These are phyloP conservation scores for Syngnathus typhle DNA, from an alignment of 2,113 vertebrate species.

Conservation along the genomic window DNA sequence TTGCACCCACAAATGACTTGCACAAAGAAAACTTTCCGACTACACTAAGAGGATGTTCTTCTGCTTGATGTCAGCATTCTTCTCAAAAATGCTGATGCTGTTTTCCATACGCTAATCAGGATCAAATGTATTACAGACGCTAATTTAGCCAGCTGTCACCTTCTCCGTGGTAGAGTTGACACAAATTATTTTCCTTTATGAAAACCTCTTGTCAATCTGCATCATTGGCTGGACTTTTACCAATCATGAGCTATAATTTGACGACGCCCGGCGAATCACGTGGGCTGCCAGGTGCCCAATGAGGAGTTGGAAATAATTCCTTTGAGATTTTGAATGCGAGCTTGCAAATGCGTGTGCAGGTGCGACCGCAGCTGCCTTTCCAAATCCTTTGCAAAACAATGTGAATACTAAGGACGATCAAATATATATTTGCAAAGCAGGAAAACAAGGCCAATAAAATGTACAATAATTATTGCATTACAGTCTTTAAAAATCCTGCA, in stretches of 20 bases:
- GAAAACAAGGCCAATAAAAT: not conserved
- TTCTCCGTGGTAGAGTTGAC: constrained; percentile 62
- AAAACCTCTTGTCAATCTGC: constrained; percentile 67
- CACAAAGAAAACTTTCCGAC: constrained; percentile 71
- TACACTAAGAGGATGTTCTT: constrained; percentile 66
- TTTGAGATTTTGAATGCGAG: constrained; percentile 77
- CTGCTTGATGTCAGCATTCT: constrained; percentile 75
- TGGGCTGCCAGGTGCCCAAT: constrained; percentile 80
- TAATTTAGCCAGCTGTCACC: constrained; percentile 69
- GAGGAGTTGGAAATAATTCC: constrained; percentile 78
- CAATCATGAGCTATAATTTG: constrained; percentile 71
- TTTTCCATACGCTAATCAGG: constrained; percentile 76
- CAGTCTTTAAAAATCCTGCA: not conserved
- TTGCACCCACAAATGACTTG: constrained; percentile 43
- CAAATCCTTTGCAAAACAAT: constrained; percentile 72
- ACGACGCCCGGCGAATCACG: constrained; percentile 65
- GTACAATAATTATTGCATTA: not conserved
- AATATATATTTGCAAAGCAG: not conserved
- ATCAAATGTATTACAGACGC: constrained; percentile 73
- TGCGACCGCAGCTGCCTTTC: constrained; percentile 77
- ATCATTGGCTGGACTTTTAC: constrained; percentile 71
- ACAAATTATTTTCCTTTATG: constrained; percentile 59
- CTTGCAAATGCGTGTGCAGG: constrained; percentile 79
- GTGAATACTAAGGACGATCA: constrained; percentile 60
- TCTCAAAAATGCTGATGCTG: constrained; percentile 68